Evolutionary conservation across 2,113 vertebrate species (phyloP).

Genomic region (Cephalopterus ornatus): DNA sequence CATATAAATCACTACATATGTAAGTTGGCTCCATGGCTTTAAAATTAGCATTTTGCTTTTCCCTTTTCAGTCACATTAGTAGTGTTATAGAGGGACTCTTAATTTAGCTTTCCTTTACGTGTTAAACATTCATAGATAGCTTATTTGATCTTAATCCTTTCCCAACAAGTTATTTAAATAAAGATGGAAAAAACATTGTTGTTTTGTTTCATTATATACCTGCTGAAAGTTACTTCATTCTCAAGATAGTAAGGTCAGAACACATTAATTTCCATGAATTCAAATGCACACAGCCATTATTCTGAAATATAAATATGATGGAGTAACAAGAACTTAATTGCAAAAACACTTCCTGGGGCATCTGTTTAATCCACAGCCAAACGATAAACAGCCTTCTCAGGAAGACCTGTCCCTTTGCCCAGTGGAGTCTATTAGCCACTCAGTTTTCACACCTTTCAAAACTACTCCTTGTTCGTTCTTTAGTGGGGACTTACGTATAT

Average conservation of each 20-base stretch:
- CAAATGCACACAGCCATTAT: neutral
- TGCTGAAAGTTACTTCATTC: neutral
- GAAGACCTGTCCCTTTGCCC: constrained; percentile 2
- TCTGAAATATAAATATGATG: constrained; percentile 23
- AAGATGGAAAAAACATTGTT: neutral
- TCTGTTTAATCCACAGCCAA: constrained; percentile 57
- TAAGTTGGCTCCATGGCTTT: neutral
- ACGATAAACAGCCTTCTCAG: constrained; percentile 32
- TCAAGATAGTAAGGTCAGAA: neutral
- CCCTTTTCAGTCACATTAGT: neutral
- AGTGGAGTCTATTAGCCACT: neutral
- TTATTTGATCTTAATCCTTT: neutral
- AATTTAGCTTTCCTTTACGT: neutral
- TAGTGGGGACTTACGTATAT: neutral
- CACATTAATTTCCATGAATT: constrained; percentile 36
- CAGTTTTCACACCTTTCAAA: constrained; percentile 3
- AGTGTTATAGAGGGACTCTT: neutral
- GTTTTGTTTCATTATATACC: neutral
- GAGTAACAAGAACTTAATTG: constrained; percentile 30
- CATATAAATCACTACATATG: neutral
- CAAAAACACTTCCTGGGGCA: constrained; percentile 50
- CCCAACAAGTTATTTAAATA: neutral
- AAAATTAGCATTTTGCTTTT: neutral
- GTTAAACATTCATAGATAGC: neutral
- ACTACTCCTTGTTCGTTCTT: neutral